These are phyloP conservation scores for Andrena bucephala DNA, from an alignment of 2,888 invertebrate species.

Conservation along the genomic window DNA sequence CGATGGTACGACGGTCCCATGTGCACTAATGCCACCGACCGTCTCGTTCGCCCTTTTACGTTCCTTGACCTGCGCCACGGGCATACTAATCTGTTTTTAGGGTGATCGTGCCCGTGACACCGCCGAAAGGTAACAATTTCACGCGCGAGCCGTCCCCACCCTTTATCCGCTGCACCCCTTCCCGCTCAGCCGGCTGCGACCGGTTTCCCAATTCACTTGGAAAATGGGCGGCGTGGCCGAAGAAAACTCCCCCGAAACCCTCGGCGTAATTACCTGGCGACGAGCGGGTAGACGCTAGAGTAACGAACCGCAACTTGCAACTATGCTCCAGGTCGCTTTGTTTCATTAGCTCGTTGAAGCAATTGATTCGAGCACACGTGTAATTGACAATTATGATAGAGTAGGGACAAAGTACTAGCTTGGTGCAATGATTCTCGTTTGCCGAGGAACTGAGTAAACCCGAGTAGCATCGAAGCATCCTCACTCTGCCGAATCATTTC, in stretches of 20 bases:
- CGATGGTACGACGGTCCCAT: neutral
- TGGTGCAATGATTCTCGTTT: no score
- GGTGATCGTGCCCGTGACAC: slow-evolving; percentile 24
- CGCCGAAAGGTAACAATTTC: slow-evolving; percentile 11
- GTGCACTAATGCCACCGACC: neutral
- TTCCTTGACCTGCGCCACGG: slow-evolving; percentile 38
- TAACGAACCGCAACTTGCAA: no score
- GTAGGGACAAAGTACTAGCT: no score
- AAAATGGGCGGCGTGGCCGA: no score
- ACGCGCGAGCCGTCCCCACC: neutral
- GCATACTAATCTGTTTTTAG: slow-evolving; percentile 36
- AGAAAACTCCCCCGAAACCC: neutral
- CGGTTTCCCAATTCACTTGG: slow-evolving; percentile 6
- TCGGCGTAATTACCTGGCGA: slow-evolving; percentile 1
- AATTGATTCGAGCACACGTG: no score
- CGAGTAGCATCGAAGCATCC: no score
- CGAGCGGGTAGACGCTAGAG: neutral
- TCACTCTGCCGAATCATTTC: no score
- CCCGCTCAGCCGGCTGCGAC: neutral
- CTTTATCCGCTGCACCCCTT: neutral
- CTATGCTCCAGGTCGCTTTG: no score
- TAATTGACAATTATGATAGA: no score
- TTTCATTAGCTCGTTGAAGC: no score
- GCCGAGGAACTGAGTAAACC: no score
- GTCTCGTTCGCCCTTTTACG: slow-evolving; percentile 13